Percentiles rank a stretch among this genome's conserved stretches.
Evolutionary conservation across 2,113 vertebrate species (phyloP).

Genomic region (Tachysurus fulvidraco): DNA sequence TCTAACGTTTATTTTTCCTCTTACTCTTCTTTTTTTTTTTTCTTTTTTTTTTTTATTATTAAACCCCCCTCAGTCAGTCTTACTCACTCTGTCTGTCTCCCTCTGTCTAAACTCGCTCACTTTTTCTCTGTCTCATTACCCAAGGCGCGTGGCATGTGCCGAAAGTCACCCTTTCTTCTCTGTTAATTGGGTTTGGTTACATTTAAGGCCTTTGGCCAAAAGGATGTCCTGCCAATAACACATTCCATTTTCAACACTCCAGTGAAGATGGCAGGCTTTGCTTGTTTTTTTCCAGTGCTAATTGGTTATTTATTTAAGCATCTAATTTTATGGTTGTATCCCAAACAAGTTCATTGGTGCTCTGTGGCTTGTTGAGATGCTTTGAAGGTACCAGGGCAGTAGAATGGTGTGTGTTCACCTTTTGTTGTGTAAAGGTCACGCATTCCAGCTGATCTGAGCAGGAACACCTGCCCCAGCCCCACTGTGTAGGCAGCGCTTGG

Average conservation of each 20-base stretch:
- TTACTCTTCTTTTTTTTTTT: slow-evolving; percentile 55
- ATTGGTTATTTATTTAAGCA: slow-evolving; percentile 77
- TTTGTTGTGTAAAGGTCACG: slow-evolving; percentile 63
- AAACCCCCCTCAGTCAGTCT: slow-evolving; percentile 50
- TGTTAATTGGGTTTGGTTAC: slow-evolving; percentile 81
- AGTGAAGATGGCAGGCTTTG: slow-evolving; percentile 56
- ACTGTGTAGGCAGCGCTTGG: slow-evolving; percentile 34
- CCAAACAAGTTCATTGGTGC: slow-evolving; percentile 9
- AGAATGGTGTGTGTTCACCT: slow-evolving; percentile 53
- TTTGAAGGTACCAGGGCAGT: slow-evolving; percentile 35
- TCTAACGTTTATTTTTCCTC: slow-evolving; percentile 50
- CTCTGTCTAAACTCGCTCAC: slow-evolving; percentile 62
- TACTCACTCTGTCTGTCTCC: slow-evolving; percentile 60
- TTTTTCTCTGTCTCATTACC: slow-evolving; percentile 73
- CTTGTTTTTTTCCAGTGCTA: slow-evolving; percentile 59
- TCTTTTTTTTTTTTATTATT: not conserved
- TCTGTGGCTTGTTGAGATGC: slow-evolving; percentile 30
- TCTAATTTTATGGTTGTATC: slow-evolving; percentile 21
- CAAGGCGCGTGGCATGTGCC: slow-evolving; percentile 68
- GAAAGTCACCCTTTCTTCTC: slow-evolving; percentile 72
- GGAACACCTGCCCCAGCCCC: slow-evolving; percentile 66
- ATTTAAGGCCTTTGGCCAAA: slow-evolving; percentile 74
- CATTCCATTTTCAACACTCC: slow-evolving; percentile 70
- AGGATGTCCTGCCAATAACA: slow-evolving; percentile 74
- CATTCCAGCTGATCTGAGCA: slow-evolving; percentile 49